Evolutionary conservation across 2,888 invertebrate species (phyloP).

Genomic region (Standfussiana lucernea): DNA sequence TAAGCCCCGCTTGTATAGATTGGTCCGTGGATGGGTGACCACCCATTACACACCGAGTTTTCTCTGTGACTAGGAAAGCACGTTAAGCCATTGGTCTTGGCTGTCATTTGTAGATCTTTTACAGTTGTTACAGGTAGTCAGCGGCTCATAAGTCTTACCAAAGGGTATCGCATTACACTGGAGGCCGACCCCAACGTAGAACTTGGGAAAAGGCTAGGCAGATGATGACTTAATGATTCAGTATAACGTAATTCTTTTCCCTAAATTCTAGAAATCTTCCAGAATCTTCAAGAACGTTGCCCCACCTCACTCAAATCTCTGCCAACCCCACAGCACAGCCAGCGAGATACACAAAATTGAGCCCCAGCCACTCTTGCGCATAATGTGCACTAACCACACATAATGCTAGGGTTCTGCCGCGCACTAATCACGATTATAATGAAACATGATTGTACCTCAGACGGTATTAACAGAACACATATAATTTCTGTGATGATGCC

Average conservation of each 20-base stretch:
- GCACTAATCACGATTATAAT: constrained; percentile 72
- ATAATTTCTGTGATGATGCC: constrained; percentile 63
- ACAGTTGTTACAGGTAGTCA: background rate
- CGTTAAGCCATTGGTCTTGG: background rate
- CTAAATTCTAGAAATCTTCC: background rate
- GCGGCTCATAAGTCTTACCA: background rate
- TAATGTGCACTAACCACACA: constrained; percentile 69
- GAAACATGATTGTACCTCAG: constrained; percentile 67
- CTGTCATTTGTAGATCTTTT: background rate
- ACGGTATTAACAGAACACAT: constrained; percentile 67
- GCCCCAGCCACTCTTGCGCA: constrained; percentile 47
- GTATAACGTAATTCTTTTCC: too few species aligned
- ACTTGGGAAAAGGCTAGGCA: background rate
- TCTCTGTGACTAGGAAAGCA: background rate
- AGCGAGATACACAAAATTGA: constrained; percentile 47
- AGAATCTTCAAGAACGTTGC: background rate
- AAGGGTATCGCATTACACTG: background rate
- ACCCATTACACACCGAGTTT: background rate
- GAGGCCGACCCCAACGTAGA: background rate
- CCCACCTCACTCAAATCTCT: constrained; percentile 2
- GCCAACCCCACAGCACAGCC: constrained; percentile 22
- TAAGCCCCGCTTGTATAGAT: background rate
- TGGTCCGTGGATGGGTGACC: background rate
- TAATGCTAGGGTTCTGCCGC: constrained; percentile 64
- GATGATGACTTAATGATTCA: background rate